phyloP scores from a whole-genome alignment of 2,888 invertebrate species.

The Bombylius major region DNA sequence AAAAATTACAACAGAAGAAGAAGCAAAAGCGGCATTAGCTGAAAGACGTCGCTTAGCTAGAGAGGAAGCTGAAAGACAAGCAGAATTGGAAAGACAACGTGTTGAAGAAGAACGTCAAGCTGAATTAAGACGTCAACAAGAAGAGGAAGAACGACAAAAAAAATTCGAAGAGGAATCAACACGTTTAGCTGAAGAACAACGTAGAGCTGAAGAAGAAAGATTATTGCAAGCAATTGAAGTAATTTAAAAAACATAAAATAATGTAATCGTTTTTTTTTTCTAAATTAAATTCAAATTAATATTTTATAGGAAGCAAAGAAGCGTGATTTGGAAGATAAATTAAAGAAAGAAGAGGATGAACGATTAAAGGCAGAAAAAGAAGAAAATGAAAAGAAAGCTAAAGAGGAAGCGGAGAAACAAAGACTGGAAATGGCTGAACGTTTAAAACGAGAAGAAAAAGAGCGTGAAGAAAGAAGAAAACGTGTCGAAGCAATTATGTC shows the following conservation, averaged over 20 bases:
- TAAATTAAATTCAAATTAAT: constrained; percentile 4
- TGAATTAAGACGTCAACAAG: constrained; percentile 55
- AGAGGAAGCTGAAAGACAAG: constrained; percentile 84
- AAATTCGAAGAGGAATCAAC: constrained; percentile 69
- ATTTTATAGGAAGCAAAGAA: constrained; percentile 52
- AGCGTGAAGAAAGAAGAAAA: constrained; percentile 75
- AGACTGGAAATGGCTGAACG: constrained; percentile 73
- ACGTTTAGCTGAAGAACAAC: constrained; percentile 65
- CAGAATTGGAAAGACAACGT: constrained; percentile 66
- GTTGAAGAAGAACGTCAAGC: constrained; percentile 60
- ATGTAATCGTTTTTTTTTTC: neutral
- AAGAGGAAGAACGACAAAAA: constrained; percentile 75
- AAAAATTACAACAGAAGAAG: constrained; percentile 76
- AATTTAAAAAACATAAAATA: constrained; percentile 5
- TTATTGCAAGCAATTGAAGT: constrained; percentile 71
- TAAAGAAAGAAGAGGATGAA: constrained; percentile 52
- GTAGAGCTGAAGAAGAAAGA: constrained; percentile 73
- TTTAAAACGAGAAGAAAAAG: constrained; percentile 75
- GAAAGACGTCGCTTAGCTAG: constrained; percentile 76
- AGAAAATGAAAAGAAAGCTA: constrained; percentile 65
- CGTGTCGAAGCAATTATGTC: constrained; percentile 88
- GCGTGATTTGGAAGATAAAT: constrained; percentile 65
- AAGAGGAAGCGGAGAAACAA: constrained; percentile 74
- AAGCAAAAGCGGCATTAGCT: constrained; percentile 87
- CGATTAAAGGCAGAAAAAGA: constrained; percentile 54